phyloP scores from a whole-genome alignment of 2,888 invertebrate genomes.

The Pristionchus fissidentatus region DNA sequence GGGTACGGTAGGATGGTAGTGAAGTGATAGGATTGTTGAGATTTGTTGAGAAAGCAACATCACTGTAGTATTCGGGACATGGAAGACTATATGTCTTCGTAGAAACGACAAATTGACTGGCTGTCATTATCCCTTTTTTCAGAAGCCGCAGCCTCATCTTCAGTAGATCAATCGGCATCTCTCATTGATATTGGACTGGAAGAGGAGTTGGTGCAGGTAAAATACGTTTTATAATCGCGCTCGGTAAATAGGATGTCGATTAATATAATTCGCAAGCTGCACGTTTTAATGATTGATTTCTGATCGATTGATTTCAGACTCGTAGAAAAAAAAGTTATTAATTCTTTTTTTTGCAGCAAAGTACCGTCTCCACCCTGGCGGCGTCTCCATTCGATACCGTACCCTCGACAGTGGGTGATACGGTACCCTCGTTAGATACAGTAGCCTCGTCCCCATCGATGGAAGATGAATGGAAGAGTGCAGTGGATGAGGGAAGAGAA shows the following conservation, averaged over 20 bases:
- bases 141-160: background rate
- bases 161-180: background rate
- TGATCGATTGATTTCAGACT: background rate
- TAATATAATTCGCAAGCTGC: background rate
- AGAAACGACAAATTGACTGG: no score
- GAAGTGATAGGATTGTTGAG: background rate
- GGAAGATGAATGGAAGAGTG: constrained; percentile 31
- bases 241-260: background rate
- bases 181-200: constrained; percentile 39
- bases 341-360: background rate
- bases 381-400: constrained; percentile 6
- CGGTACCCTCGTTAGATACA: constrained; percentile 1
- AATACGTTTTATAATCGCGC: background rate
- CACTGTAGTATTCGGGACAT: background rate
- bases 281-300: background rate
- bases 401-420: background rate
- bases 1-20: background rate
- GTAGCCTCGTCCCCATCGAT: constrained; percentile 1
- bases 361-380: background rate
- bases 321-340: background rate
- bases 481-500: background rate
- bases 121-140: no score
- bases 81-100: no score
- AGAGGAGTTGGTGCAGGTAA: background rate
- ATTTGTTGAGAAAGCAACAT: background rate